Percentiles rank a stretch among this genome's conserved stretches.
Evolutionary conservation across 2,888 invertebrate species (phyloP).

Genomic region (Eupithecia insigniata): DNA sequence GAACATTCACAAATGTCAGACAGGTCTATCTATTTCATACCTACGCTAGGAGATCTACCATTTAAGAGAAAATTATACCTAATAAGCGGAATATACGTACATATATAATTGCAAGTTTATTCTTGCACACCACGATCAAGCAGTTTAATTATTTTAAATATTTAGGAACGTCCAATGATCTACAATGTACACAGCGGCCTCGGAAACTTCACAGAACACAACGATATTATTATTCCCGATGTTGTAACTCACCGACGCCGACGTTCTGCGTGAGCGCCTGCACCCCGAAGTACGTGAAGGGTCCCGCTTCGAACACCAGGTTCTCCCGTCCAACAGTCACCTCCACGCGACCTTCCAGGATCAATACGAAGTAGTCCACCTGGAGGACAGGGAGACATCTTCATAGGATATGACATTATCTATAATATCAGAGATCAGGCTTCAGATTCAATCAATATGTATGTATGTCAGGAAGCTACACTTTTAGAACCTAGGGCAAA

Average conservation of each 20-base stretch:
- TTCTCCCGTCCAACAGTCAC: constrained; percentile 97
- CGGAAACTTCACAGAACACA: neutral
- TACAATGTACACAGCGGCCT: too few relatives aligned
- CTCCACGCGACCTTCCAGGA: constrained; percentile 96
- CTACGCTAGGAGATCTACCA: too few relatives aligned
- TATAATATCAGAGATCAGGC: neutral
- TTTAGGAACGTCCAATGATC: too few relatives aligned
- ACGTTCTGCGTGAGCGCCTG: constrained; percentile 93
- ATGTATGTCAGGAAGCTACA: too few relatives aligned
- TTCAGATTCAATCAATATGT: neutral
- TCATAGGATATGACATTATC: neutral
- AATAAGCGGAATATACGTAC: too few relatives aligned
- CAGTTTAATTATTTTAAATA: too few relatives aligned
- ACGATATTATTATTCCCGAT: neutral
- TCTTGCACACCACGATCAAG: too few relatives aligned
- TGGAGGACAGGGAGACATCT: constrained; percentile 22
- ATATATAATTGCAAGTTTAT: too few relatives aligned
- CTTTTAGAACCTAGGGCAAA: too few relatives aligned
- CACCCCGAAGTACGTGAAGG: constrained; percentile 97
- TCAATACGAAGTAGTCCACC: constrained; percentile 96
- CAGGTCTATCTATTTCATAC: too few relatives aligned
- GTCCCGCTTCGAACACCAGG: constrained; percentile 97
- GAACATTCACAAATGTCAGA: too few relatives aligned
- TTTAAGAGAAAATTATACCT: too few relatives aligned
- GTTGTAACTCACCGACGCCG: constrained; percentile 69